Evolutionary conservation across 1,140 invertebrate genomes (phyloP).

Genomic region (Carposina sasakii): DNA sequence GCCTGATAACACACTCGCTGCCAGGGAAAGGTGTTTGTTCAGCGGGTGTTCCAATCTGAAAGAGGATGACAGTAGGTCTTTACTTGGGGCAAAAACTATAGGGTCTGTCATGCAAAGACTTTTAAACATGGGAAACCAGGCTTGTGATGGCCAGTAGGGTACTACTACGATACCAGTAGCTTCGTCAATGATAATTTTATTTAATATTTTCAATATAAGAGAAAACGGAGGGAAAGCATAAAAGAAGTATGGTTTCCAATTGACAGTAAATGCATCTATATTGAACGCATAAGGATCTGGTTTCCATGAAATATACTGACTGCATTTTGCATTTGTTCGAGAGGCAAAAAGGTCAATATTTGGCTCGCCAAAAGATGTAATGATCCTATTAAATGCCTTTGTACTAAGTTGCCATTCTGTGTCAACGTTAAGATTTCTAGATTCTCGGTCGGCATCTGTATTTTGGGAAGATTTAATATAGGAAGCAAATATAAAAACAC

Average conservation of each 20-base stretch:
- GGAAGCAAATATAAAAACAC: slow-evolving; percentile 13
- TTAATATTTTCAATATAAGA: slow-evolving; percentile 14
- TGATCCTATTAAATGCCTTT: slow-evolving; percentile 2
- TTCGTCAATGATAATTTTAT: slow-evolving; percentile 13
- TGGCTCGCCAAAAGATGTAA: slow-evolving; percentile 5
- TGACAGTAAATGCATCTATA: slow-evolving; percentile 9
- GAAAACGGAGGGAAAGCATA: slow-evolving; percentile 11
- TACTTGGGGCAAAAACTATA: slow-evolving; percentile 19
- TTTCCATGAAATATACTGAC: slow-evolving; percentile 7
- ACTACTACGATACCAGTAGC: slow-evolving; percentile 12
- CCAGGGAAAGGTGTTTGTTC: slow-evolving; percentile 28
- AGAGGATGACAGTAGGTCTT: slow-evolving; percentile 19
- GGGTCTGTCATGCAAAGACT: slow-evolving; percentile 11
- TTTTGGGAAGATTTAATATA: slow-evolving; percentile 14
- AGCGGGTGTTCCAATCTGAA: slow-evolving; percentile 24
- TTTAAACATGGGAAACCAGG: slow-evolving; percentile 16
- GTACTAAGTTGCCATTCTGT: slow-evolving; percentile 10
- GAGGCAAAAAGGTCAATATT: slow-evolving; percentile 15
- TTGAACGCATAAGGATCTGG: slow-evolving; percentile 9
- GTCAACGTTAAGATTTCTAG: slow-evolving; percentile 9
- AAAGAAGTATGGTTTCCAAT: slow-evolving; percentile 3
- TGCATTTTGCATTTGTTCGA: slow-evolving; percentile 12
- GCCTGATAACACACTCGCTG: slow-evolving; percentile 26
- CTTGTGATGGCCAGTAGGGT: slow-evolving; percentile 14
- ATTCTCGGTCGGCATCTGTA: slow-evolving; percentile 12